Evolutionary conservation across 1,140 invertebrate species (phyloP), one percentile per base, ranked within the genome.

Genomic region (Drosophila murphyi): DNA sequence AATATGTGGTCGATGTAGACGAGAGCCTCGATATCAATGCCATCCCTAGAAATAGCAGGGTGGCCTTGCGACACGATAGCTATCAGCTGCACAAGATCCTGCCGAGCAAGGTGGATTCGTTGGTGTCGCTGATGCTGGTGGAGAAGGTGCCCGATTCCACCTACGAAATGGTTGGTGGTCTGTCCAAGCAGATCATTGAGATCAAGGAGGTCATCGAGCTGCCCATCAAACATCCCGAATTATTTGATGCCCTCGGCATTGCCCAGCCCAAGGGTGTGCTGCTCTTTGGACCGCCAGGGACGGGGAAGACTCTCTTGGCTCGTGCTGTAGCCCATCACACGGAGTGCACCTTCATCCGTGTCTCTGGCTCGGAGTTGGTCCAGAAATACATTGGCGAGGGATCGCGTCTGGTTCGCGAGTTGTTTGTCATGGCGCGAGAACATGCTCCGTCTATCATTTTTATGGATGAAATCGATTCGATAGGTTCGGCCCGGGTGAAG

Each of bases 11-110:
- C 7, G 98, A 99, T 93, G 93, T 99, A 32, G 98, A 98, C 35
- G 98, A 99, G 93, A 97, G 97, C 29, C 98, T 99, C 34, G 98
- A 98, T 5, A 98, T 98, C 0, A 99, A 98, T 57, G 98, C 99
- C 94, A 99, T 99, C 92, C 98, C 99, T 94, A 98, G 99, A 94
- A 98, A 98, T 60, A 99, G 99, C 98, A 94, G 98, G 92, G 98
- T 99, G 73, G 98, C 98, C 0, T 41, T 76, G 6, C 75, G 75
- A 0, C 52, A 74, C 7, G 75, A 74, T 6, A 69, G 71, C 64
- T 78, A 74, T n/a, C 57, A 59, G 1, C 34, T 78, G 29, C 72
- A 78, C 48, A 78, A 78, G 41, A 63, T 78, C 6, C 50, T 80
- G 32, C 75, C 78, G 32, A 77, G 37, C 7, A 80, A 72, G 48